Evolutionary conservation across 2,888 invertebrate species (phyloP).

Genomic region (Hirtodrosophila histrioides): DNA sequence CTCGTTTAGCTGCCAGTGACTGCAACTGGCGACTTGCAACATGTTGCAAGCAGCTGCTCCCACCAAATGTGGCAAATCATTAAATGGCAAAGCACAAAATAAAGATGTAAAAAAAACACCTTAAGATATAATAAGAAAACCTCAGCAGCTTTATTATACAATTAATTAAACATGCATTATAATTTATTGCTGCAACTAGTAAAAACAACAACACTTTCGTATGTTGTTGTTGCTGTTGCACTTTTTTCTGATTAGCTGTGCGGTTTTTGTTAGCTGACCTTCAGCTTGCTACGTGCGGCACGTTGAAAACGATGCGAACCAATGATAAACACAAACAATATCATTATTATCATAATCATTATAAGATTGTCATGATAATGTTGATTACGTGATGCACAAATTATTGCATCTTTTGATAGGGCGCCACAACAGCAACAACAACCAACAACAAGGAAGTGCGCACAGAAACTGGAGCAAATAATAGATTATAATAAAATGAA

Average conservation of each 20-base stretch:
- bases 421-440: background rate
- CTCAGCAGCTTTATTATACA: conserved; percentile 30
- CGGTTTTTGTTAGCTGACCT: conserved; percentile 25
- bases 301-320: conserved; percentile 14
- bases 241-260: conserved; percentile 46
- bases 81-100: conserved; percentile 9
- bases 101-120: background rate
- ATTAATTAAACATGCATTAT: conserved; percentile 59
- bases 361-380: conserved; percentile 15
- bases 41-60: conserved; percentile 31
- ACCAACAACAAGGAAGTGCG: conserved; percentile 10
- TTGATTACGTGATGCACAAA: conserved; percentile 17
- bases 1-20: background rate
- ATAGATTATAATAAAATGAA: conserved; percentile 4
- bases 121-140: conserved; percentile 2
- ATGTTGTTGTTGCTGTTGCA: conserved; percentile 26
- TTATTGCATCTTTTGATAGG: conserved; percentile 7
- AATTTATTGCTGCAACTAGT: conserved; percentile 41
- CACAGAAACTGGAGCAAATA: conserved; percentile 4
- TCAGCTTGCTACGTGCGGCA: conserved; percentile 24
- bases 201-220: conserved; percentile 6
- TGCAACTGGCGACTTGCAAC: conserved; percentile 6
- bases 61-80: conserved; percentile 56
- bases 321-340: conserved; percentile 34
- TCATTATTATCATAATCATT: conserved; percentile 6